Evolutionary conservation across 2,797 vertebrate species (phyloP).

Genomic region (Pseudochromis fuscus): DNA sequence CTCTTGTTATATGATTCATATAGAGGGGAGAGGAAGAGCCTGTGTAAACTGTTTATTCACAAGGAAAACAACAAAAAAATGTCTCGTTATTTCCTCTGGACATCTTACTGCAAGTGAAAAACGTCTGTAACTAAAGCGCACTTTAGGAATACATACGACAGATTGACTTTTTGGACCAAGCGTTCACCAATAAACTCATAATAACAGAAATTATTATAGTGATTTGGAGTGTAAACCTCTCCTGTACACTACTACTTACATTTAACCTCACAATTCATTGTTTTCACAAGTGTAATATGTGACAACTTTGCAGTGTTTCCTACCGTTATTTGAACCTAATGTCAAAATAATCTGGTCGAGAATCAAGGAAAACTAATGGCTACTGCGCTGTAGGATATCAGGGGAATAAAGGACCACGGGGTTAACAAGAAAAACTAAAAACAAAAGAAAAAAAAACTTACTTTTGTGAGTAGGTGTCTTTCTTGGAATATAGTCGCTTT

Average conservation of each 20-base stretch:
- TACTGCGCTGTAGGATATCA: neutral
- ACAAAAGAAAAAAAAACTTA: slow-evolving; percentile 53
- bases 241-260: accelerated
- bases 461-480: slow-evolving; percentile 35
- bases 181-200: neutral
- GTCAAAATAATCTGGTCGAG: neutral
- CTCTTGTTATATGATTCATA: slow-evolving; percentile 78
- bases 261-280: neutral
- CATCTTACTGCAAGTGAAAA: neutral
- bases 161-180: too few species aligned
- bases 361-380: neutral
- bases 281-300: neutral
- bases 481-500: slow-evolving; percentile 3
- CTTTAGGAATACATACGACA: neutral
- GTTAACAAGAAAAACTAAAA: too few species aligned
- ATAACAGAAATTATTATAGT: neutral
- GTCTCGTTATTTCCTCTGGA: slow-evolving; percentile 40
- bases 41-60: slow-evolving; percentile 74
- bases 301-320: neutral
- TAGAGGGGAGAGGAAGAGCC: slow-evolving; percentile 68
- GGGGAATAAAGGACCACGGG: slow-evolving; percentile 14
- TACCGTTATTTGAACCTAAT: neutral
- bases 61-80: slow-evolving; percentile 46
- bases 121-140: neutral
- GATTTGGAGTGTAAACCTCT: neutral